phyloP scores from a whole-genome alignment of 1,140 invertebrate genomes.

The Neocloeon triangulifer region DNA sequence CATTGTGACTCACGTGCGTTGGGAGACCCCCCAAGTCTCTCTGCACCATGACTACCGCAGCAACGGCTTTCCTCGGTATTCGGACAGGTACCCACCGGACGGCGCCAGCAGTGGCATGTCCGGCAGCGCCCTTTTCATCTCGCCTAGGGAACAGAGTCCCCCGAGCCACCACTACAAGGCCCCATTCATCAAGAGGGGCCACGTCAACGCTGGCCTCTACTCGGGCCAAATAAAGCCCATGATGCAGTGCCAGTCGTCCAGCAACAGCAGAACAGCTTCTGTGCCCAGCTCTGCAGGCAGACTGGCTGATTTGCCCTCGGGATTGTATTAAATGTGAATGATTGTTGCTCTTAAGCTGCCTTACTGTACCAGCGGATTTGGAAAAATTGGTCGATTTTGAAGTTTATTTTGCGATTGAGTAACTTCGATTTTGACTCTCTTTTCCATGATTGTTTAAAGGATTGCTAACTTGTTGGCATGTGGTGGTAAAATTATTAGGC shows the following conservation, averaged over 20 bases:
- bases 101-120: slow-evolving; percentile 4
- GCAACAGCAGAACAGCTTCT: background rate
- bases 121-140: background rate
- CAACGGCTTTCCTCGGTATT: background rate
- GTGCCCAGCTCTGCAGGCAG: slow-evolving; percentile 20
- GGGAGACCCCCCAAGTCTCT: too few relatives aligned
- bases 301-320: slow-evolving; percentile 44
- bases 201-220: slow-evolving; percentile 32
- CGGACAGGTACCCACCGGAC: slow-evolving; percentile 5
- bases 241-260: too few relatives aligned
- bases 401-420: too few relatives aligned
- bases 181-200: slow-evolving; percentile 31
- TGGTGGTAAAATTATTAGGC: too few relatives aligned
- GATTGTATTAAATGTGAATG: too few relatives aligned
- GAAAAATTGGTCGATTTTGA: too few relatives aligned
- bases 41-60: background rate
- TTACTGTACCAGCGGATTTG: too few relatives aligned
- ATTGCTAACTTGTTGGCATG: too few relatives aligned
- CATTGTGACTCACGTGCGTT: too few relatives aligned
- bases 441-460: too few relatives aligned
- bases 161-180: slow-evolving; percentile 15
- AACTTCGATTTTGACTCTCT: too few relatives aligned
- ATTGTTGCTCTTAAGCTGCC: too few relatives aligned
- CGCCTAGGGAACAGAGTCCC: background rate
- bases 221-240: slow-evolving; percentile 24